Base-by-base conservation (phyloP, 2,797 vertebrate genomes). In the Catharus ustulatus region DNA sequence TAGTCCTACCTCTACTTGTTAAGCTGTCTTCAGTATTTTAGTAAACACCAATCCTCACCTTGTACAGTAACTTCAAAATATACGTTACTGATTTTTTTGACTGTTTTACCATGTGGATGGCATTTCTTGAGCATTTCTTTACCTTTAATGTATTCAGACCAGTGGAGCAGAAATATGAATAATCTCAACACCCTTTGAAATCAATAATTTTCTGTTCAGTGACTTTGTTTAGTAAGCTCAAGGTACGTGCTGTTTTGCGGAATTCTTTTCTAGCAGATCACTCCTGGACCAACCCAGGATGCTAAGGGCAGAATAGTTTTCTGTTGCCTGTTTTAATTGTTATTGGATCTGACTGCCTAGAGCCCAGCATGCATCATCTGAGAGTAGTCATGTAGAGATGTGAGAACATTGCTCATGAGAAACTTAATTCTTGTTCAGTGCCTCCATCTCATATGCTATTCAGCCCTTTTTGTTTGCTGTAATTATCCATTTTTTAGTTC, bases 151-250 rank as follows among this genome's bases (percentile, higher is more conserved):
- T 24, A 34, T 40, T 87, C 36, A 29, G 48, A 48, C 30, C 38
- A 52, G 11, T 38, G 77, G 42, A 62, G 42, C 4, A 1, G 59
- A 91, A 90, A 24, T 55, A 45, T 3, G 19, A 77, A 29, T 57
- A 43, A 77, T 77, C n/a, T 48, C 30, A 57, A 46, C 59, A 46
- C 34, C 64, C 58, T 92, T 96, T 5, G 0, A 20, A 83, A 88
- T 24, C 45, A 55, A 68, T 93, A 22, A 64, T 64, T 90, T 90
- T 67, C 94, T 85, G 21, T 58, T 87, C 83, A 43, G 27, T 95
- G 80, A 83, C n/a, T 89, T 94, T 84, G 46, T 51, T 86, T 30
- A 68, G 21, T 76, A 69, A 89, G 63, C 45, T 67, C 29, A 67
- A 13, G 64, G 45, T 68, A 48, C 3, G 1, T 83, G 84, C 73